Evolutionary conservation across 1,140 invertebrate genomes (phyloP).

Genomic region (Scaptomyza pallida): DNA sequence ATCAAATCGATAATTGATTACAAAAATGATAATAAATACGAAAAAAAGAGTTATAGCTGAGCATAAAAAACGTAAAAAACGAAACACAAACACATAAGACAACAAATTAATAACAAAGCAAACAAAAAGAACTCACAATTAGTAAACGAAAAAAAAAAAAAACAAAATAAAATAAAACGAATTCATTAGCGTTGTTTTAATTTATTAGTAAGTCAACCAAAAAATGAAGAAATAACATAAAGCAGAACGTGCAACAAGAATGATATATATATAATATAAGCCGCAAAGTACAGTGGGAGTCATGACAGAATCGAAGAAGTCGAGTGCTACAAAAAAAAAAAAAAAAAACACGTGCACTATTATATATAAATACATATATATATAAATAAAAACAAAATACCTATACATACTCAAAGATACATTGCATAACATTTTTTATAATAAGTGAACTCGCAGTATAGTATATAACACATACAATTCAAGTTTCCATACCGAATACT

Average conservation of each 20-base stretch:
- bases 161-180: slow-evolving; percentile 51
- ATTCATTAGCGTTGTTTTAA: slow-evolving; percentile 82
- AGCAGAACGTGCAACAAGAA: slow-evolving; percentile 57
- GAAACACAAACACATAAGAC: slow-evolving; percentile 13
- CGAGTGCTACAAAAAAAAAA: slow-evolving; percentile 35
- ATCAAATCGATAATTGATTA: slow-evolving; percentile 66
- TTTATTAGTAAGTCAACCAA: slow-evolving; percentile 73
- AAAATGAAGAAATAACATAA: slow-evolving; percentile 31
- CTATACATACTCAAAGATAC: slow-evolving; percentile 57
- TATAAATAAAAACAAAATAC: slow-evolving; percentile 39
- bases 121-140: slow-evolving; percentile 64
- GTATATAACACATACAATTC: slow-evolving; percentile 53
- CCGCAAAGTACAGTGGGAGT: slow-evolving; percentile 38
- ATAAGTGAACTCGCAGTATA: slow-evolving; percentile 49
- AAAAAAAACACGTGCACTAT: slow-evolving; percentile 10
- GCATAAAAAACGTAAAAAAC: slow-evolving; percentile 16
- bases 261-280: slow-evolving; percentile 68
- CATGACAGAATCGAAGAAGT: slow-evolving; percentile 33
- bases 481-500: slow-evolving; percentile 66
- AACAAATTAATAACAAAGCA: slow-evolving; percentile 29
- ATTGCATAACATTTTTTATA: slow-evolving; percentile 46
- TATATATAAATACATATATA: slow-evolving; percentile 48
- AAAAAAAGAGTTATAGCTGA: slow-evolving; percentile 35
- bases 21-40: slow-evolving; percentile 64
- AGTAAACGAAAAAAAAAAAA: slow-evolving; percentile 40